Conservation (phyloP, 1,140 invertebrate genomes). For the Drosophila leontia region DNA sequence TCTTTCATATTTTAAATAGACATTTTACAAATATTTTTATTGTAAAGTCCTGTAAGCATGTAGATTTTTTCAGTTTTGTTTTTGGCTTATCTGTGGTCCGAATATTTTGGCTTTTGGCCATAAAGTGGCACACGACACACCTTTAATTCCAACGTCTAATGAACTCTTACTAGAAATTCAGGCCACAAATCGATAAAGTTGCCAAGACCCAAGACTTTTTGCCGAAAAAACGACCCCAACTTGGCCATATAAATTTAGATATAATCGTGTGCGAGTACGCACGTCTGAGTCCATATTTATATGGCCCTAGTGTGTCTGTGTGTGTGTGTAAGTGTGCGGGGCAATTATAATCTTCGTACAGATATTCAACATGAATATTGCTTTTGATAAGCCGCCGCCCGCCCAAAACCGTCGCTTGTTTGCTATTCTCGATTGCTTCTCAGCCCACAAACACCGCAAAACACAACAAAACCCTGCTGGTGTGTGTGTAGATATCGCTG, state of each 20-base stretch:
- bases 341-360: conserved; percentile 63
- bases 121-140: conserved; percentile 25
- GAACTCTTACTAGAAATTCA: not conserved
- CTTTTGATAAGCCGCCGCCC: conserved; percentile 63
- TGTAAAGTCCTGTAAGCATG: not conserved
- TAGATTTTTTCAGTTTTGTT: not conserved
- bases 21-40: too few relatives aligned
- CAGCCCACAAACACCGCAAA: conserved; percentile 16
- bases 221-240: not conserved
- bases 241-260: conserved; percentile 17
- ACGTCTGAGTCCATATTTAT: conserved; percentile 10
- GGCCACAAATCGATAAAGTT: conserved; percentile 30
- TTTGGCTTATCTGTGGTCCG: not conserved
- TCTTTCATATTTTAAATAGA: too few relatives aligned
- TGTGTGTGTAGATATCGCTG: conserved; percentile 17
- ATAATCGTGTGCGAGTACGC: conserved; percentile 8
- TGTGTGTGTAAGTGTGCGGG: conserved; percentile 20
- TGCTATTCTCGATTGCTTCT: conserved; percentile 36
- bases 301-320: conserved; percentile 10
- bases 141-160: not conserved
- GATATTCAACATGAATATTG: conserved; percentile 56
- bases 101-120: conserved; percentile 2
- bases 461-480: conserved; percentile 3
- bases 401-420: conserved; percentile 5
- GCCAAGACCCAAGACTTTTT: conserved; percentile 10